Base-by-base conservation (phyloP, 2,797 vertebrate species). In the Ptychadena robeensis region DNA sequence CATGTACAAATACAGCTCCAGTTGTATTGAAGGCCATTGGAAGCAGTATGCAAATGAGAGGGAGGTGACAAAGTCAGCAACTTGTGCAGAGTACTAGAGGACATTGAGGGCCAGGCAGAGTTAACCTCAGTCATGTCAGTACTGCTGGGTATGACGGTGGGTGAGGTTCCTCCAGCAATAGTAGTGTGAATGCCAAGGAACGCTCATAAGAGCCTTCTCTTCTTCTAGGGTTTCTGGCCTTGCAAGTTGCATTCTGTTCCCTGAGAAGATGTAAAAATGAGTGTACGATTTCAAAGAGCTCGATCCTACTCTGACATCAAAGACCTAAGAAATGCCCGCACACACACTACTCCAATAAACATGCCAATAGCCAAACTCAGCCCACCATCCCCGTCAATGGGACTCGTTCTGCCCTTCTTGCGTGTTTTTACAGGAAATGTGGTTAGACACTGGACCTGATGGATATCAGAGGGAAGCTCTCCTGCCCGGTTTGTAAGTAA, bases 271-370 rank as follows among this genome's bases (percentile, higher is more conserved):
- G 71, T 84, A 83, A 66, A 78, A 53, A 30, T 14, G 37, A 38
- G 83, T 85, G 78, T 85, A 76, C 31, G 10, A 76, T 85, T 85
- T 85, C 83, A 85, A 85, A 85, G 78, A 30, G 65, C 59, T 18
- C 44, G 32, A 76, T 85, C 59, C 65, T 73, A 78, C 71, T 81
- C 71, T 80, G 32, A 85, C 83, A 85, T 85, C 83, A 85, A 85
- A 85, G 82, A 53, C 64, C 66, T 63, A 28, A 48, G 66, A 48
- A 28, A 80, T 80, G 77, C 38, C 9, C 77, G 12, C 44, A 69
- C 65, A 65, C 71, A 65, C 74, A 31, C 65, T 48, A 53, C 38
- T 74, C 10, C 27, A 69, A 74, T 80, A 80, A 57, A 85, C 83
- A 80, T 35, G 18, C 25, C 37, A 4, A 8, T 9, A 18, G 65